A percentile compares a stretch with the other conserved stretches of the same genome.
phyloP scores from a whole-genome alignment of 2,888 invertebrate genomes.

The Andrena flavipes region DNA sequence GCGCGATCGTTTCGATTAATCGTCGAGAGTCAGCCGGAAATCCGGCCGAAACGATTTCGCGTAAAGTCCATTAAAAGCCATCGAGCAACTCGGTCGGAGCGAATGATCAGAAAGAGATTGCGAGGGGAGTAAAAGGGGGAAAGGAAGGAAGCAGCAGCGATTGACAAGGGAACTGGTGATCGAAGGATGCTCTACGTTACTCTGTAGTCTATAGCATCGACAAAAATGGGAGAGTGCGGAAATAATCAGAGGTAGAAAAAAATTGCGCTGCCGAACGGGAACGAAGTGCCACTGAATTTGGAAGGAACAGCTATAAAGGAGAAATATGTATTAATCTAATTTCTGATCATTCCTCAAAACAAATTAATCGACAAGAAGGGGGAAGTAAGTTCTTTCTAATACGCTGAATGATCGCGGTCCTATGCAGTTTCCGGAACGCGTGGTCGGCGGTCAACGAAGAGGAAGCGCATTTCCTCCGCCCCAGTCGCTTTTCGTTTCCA shows the following conservation, averaged over 20 bases:
- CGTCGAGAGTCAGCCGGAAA: slow-evolving; percentile 9
- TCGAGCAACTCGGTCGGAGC: background rate
- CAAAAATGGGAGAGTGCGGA: too few relatives aligned
- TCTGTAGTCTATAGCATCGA: background rate
- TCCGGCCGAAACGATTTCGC: slow-evolving; percentile 21
- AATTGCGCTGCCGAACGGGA: background rate
- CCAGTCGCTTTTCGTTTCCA: slow-evolving; percentile 6
- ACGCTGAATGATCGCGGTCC: background rate
- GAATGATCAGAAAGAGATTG: slow-evolving; percentile 10
- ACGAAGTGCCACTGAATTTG: background rate
- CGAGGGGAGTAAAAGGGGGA: too few relatives aligned
- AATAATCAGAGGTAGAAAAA: background rate
- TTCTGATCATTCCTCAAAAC: too few relatives aligned
- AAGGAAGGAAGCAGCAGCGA: background rate
- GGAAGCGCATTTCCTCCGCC: slow-evolving; percentile 15
- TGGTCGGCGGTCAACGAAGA: background rate
- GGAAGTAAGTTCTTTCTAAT: background rate
- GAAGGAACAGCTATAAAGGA: too few relatives aligned
- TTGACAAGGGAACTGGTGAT: background rate
- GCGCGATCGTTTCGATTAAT: slow-evolving; percentile 26
- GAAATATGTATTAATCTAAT: too few relatives aligned
- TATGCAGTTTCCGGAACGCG: background rate
- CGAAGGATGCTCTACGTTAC: background rate
- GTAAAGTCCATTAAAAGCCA: slow-evolving; percentile 12
- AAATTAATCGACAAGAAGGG: background rate